A percentile compares a stretch with the other conserved stretches of the same genome.
Conservation (phyloP, 2,888 invertebrate species). For the Hypsopygia costalis region DNA sequence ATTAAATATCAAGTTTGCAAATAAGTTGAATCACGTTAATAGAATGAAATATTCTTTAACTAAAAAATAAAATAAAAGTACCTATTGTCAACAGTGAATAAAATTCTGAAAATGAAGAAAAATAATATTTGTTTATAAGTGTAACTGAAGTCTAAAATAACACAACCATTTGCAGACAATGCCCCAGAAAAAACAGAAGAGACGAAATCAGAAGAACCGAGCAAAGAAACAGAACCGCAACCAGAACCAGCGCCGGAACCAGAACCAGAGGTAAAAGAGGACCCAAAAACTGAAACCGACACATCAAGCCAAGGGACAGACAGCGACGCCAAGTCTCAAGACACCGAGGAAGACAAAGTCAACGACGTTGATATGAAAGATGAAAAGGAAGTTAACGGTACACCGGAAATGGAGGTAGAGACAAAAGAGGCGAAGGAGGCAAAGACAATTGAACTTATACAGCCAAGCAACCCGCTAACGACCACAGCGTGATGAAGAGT, state of each 20-base stretch:
- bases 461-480: constrained; percentile 28
- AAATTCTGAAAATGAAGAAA: too few species aligned
- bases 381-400: constrained; percentile 42
- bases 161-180: constrained; percentile 27
- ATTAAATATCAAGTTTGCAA: too few species aligned
- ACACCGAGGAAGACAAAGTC: constrained; percentile 19
- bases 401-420: constrained; percentile 20
- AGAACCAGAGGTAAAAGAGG: constrained; percentile 28
- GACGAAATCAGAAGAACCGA: constrained; percentile 23
- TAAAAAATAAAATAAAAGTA: too few species aligned
- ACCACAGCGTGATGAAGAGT: constrained; percentile 54
- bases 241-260: constrained; percentile 7
- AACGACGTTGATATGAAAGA: constrained; percentile 32
- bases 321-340: constrained; percentile 27
- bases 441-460: constrained; percentile 35
- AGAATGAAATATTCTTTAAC: too few species aligned
- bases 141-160: constrained; percentile 13
- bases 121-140: too few species aligned
- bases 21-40: too few species aligned
- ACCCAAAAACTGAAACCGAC: constrained; percentile 49
- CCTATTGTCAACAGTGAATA: too few species aligned
- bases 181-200: constrained; percentile 32
- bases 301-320: constrained; percentile 53
- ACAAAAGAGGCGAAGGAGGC: constrained; percentile 25
- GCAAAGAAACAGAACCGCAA: constrained; percentile 24